phyloP scores from a whole-genome alignment of 2,797 vertebrate genomes.

The Melanotaenia nigrans region DNA sequence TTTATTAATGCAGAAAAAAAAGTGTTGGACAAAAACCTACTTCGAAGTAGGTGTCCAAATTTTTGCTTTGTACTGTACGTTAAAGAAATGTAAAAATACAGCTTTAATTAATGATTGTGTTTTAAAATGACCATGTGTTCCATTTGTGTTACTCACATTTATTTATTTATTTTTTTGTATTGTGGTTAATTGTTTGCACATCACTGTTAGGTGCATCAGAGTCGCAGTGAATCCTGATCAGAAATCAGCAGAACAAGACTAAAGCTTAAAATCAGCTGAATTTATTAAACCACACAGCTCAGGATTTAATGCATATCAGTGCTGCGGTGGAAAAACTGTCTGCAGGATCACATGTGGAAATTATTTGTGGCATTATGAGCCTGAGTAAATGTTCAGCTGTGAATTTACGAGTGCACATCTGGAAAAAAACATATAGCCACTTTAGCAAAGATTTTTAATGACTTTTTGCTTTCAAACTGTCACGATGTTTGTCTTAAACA shows the following conservation, averaged over 20 bases:
- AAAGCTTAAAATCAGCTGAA: constrained; percentile 2
- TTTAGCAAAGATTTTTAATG: not conserved
- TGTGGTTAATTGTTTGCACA: not conserved
- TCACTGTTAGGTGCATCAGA: not conserved
- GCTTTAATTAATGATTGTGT: not conserved
- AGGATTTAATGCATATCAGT: constrained; percentile 22
- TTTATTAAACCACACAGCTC: not conserved
- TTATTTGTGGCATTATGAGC: not conserved
- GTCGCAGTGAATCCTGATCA: not conserved
- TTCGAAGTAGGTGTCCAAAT: not conserved
- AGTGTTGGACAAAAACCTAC: too few species aligned
- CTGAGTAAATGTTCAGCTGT: not conserved
- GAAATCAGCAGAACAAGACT: not conserved
- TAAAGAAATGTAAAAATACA: not conserved
- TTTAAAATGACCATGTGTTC: not conserved
- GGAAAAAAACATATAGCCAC: not conserved
- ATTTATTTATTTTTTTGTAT: not conserved
- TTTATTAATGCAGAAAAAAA: not conserved
- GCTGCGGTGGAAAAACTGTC: constrained; percentile 11
- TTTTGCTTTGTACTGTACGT: not conserved
- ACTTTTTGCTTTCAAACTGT: not conserved
- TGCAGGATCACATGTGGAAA: not conserved
- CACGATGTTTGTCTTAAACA: not conserved
- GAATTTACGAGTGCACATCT: not conserved
- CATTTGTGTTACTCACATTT: not conserved